Percentiles rank a stretch among this genome's conserved stretches.
Evolutionary conservation across 2,797 vertebrate species (phyloP).

Genomic region (Taenioides sp.): DNA sequence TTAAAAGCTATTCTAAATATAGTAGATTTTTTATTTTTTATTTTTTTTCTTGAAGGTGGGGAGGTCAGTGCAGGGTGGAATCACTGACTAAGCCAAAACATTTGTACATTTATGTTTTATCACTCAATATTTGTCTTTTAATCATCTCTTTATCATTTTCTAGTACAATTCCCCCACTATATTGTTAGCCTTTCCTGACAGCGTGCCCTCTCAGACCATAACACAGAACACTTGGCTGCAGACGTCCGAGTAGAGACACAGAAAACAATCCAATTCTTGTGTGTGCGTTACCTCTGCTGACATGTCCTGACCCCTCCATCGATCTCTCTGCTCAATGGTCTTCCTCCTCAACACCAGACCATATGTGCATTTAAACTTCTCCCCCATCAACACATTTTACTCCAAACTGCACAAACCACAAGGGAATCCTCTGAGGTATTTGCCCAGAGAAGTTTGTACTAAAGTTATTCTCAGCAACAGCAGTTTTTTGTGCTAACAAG

Average conservation of each 20-base stretch:
- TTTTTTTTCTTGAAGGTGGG: too few relatives aligned
- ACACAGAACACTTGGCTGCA: constrained; percentile 60
- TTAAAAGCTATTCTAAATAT: too few relatives aligned
- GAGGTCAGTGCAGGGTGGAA: not conserved
- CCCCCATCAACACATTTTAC: constrained; percentile 59
- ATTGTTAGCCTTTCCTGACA: constrained; percentile 42
- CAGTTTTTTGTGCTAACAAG: not conserved
- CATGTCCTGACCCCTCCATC: constrained; percentile 71
- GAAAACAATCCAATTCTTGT: constrained; percentile 77
- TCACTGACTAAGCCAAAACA: not conserved
- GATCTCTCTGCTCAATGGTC: constrained; percentile 71
- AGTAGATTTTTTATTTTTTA: too few relatives aligned
- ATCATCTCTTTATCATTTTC: constrained; percentile 4
- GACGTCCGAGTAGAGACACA: constrained; percentile 54
- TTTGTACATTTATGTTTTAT: not conserved
- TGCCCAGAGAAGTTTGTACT: constrained; percentile 38
- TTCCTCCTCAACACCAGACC: constrained; percentile 64
- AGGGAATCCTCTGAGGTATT: constrained; percentile 56
- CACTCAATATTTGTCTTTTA: not conserved
- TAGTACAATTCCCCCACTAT: constrained; percentile 30
- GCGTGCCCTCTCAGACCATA: constrained; percentile 53
- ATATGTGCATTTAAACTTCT: constrained; percentile 33
- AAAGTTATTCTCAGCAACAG: constrained; percentile 1
- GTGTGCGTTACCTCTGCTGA: constrained; percentile 74
- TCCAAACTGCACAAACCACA: constrained; percentile 46